Evolutionary conservation across 2,888 invertebrate species (phyloP), one percentile per base, ranked within the genome.

Genomic region (Polymixis flavicincta): DNA sequence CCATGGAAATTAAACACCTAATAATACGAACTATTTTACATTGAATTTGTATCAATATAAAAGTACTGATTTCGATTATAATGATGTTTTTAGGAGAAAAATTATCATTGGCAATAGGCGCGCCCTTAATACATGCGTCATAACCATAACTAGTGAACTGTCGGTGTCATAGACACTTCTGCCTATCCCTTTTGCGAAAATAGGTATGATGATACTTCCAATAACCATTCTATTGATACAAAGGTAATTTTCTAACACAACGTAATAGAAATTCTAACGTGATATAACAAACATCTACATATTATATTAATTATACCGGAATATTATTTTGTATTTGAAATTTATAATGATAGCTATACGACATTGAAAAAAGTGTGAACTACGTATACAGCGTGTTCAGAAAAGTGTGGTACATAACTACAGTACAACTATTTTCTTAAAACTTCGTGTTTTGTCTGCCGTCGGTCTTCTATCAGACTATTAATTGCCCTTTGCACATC

Each of bases 161-260:
- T 17, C 14, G 1, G 19, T 42, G 8, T 42, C 14, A 19, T 14
- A 14, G 4, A 67, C 8, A 37, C 13, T 19, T 13, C 19, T 19
- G 5, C 0, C 13, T 19, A 1, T 13, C n/a, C 19, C 25, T 8
- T 37, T 22, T 13, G 0, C 3, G 19, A 13, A 11, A 3, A 9
- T 9, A 42, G 22, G 19, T 14, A 3, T 25, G 19, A 59, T 22
- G 8, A 1, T 67, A 14, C 42, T 5, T 8, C 9, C 14, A 7
- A 68, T 28, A 52, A 64, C 17, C 25, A 55, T 61, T 61, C 32
- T 55, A 72, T 72, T 52, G 60, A 72, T 61, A 67, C 79, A 78
- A 55, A 61, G 4, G 17, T 52, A 45, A 52, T n/a, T 0, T 8
- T 19, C 17, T 69, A 68, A 19, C 7, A 32, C 3, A 32, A 42